Evolutionary conservation across 2,113 vertebrate species (phyloP).

Genomic region (Etheostoma spectabile): DNA sequence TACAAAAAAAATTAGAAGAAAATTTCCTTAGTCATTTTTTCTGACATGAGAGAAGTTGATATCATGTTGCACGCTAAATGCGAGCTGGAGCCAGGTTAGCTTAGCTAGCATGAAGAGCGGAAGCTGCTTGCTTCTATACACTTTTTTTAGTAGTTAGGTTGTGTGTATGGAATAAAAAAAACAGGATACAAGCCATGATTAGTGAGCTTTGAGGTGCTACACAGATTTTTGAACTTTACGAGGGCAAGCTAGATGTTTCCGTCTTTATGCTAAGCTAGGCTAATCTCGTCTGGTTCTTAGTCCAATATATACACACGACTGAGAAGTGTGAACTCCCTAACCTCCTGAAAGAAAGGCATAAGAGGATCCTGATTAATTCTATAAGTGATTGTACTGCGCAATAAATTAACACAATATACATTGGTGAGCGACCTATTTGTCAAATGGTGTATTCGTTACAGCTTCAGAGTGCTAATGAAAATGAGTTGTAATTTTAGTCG

Average conservation of each 20-base stretch:
- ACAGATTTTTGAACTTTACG: neutral
- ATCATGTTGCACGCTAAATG: neutral
- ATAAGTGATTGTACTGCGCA: neutral
- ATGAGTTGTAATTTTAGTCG: neutral
- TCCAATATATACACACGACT: neutral
- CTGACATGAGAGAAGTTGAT: neutral
- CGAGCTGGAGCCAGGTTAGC: neutral
- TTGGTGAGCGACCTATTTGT: neutral
- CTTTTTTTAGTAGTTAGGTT: neutral
- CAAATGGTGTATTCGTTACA: neutral
- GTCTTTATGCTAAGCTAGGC: slow-evolving; percentile 38
- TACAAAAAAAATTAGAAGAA: neutral
- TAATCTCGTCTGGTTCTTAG: neutral
- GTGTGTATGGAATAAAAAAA: neutral
- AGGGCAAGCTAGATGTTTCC: neutral
- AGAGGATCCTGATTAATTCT: neutral
- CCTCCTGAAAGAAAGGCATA: neutral
- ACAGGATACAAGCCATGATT: neutral
- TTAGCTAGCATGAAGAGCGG: neutral
- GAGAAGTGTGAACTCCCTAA: neutral
- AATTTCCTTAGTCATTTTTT: neutral
- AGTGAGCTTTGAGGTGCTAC: neutral
- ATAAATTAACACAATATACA: neutral
- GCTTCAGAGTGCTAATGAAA: neutral
- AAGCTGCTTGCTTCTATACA: neutral